Evolutionary conservation across 2,113 vertebrate species (phyloP), one percentile per base, ranked within the genome.

Genomic region (Micronycteris hirsuta): DNA sequence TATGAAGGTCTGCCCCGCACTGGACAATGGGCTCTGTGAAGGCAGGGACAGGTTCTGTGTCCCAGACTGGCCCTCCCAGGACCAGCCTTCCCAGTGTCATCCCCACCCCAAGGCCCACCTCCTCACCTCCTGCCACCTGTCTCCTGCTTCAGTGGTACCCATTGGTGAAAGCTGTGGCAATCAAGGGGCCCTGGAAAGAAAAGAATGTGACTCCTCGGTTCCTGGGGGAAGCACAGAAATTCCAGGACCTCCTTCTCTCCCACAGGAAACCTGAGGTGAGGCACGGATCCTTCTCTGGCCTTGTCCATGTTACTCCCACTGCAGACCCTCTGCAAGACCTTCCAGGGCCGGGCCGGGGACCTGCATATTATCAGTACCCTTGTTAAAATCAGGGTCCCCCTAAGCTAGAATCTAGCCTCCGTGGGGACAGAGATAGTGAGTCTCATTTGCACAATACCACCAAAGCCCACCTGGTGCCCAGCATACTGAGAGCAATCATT

Each of bases 91-190:
- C 91, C 10, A 7, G 24, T 41, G 12, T 20, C 85, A 65, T 31
- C 28, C 65, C 47, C 36, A 13, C 13, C 49, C 43, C 67, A 17
- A 20, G 0, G 0, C 67, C 5, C 28, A 68, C 96, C 97, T 82
- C 45, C 98, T 98, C 97, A 98, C 99, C 98, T 98, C 97, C 98
- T 98, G 98, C 98, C 98, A 98, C 97, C 97, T 98, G 98, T 98
- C 97, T 98, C 98, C 98, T 98, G 98, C 98, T 98, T 99, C 99
- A 99, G 98, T 99, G 99, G 98, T 99, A 99, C 98, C 99, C 99
- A 94, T 99, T 99, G 98, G 99, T 99, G 98, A 99, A 99, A 97
- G 99, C 99, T 97, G 99, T 99, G 97, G 99, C 99, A 97, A 99
- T 99, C 99, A 99, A 99, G 96, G 99, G 99, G 93, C 99, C 99